These are phyloP conservation scores for Globicephala melas DNA, from an alignment of 2,113 vertebrate genomes.

Conservation along the genomic window DNA sequence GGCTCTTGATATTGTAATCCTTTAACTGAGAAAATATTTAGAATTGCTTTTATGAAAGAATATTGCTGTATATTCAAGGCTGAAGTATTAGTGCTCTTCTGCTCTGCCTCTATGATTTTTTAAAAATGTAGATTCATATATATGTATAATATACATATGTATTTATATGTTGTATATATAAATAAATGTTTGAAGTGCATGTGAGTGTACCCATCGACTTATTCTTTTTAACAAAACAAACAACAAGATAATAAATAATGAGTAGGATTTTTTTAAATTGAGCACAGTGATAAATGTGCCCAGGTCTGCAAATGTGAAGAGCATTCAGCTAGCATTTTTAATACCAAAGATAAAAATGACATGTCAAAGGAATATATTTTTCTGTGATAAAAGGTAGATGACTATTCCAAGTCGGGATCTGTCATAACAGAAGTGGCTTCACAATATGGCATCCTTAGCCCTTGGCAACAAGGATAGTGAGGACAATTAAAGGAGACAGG, in stretches of 20 bases:
- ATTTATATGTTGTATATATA: background rate
- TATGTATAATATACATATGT: background rate
- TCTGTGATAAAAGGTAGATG: background rate
- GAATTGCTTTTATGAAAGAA: background rate
- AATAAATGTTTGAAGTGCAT: background rate
- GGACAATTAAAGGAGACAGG: background rate
- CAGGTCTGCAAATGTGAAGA: background rate
- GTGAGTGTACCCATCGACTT: background rate
- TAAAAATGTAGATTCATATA: background rate
- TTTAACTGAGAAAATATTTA: background rate
- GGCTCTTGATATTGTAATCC: background rate
- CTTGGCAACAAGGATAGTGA: background rate
- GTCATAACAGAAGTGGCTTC: background rate
- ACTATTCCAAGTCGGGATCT: background rate
- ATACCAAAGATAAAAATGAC: background rate
- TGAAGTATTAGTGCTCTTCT: background rate
- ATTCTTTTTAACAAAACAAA: constrained; percentile 32
- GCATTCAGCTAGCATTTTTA: background rate
- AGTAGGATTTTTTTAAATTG: background rate
- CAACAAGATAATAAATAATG: background rate
- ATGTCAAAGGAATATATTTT: background rate
- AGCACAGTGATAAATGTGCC: background rate
- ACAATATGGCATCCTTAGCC: background rate
- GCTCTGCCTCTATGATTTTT: background rate
- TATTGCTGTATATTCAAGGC: background rate